A percentile compares a stretch with the other conserved stretches of the same genome.
phyloP scores from a whole-genome alignment of 2,888 invertebrate genomes.

The Cactoblastis cactorum region DNA sequence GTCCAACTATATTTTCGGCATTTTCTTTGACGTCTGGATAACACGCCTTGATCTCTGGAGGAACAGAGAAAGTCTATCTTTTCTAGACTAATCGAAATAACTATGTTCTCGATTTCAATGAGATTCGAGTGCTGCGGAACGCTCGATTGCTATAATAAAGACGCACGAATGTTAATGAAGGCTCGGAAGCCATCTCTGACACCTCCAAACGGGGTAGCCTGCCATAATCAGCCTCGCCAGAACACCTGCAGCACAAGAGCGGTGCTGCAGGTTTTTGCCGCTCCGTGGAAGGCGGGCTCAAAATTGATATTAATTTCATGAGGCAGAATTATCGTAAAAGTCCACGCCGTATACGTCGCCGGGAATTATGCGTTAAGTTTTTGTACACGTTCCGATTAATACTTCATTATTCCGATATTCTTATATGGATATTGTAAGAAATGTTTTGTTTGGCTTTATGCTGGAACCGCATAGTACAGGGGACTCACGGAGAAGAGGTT shows the following conservation, averaged over 20 bases:
- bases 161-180: conserved; percentile 12
- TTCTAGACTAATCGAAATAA: not conserved
- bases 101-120: not conserved
- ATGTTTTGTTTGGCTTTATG: not conserved
- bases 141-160: conserved; percentile 7
- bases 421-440: not conserved
- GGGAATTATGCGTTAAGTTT: conserved; percentile 10
- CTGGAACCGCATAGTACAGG: not conserved
- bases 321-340: conserved; percentile 50
- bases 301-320: conserved; percentile 71
- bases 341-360: conserved; percentile 15
- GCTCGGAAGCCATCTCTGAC: conserved; percentile 5
- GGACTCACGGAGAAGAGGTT: too few relatives aligned
- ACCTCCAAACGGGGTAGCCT: conserved; percentile 9
- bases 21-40: too few relatives aligned
- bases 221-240: not conserved
- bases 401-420: conserved; percentile 13
- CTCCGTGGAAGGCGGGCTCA: conserved; percentile 40
- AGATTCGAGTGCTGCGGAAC: not conserved
- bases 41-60: not conserved
- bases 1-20: too few relatives aligned
- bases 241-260: conserved; percentile 7
- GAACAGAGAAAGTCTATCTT: too few relatives aligned
- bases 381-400: conserved; percentile 13
- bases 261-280: conserved; percentile 23